These are phyloP conservation scores for Nebria ingens DNA, from an alignment of 1,140 invertebrate genomes.

Conservation along the genomic window DNA sequence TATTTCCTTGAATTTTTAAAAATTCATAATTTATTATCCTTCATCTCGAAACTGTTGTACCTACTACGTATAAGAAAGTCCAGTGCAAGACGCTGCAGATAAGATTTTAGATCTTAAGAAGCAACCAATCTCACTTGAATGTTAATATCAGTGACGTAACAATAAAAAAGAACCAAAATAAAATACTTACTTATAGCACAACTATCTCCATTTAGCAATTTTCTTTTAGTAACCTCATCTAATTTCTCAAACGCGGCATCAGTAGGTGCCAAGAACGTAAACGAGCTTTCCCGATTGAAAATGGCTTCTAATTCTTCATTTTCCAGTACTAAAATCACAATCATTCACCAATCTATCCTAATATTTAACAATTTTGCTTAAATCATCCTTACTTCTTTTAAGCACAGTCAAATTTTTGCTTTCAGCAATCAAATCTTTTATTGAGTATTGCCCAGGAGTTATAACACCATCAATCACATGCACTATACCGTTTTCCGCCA, in stretches of 20 bases:
- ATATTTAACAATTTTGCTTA: neutral
- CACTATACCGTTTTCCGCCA: constrained; percentile 55
- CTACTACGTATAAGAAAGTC: no score
- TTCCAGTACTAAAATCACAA: constrained; percentile 22
- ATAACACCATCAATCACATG: constrained; percentile 54
- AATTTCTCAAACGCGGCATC: constrained; percentile 51
- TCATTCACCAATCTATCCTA: neutral
- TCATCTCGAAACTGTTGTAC: no score
- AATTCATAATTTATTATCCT: no score
- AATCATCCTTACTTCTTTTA: constrained; percentile 27
- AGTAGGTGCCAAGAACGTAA: constrained; percentile 53
- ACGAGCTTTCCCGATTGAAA: constrained; percentile 40
- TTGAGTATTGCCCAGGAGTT: constrained; percentile 38
- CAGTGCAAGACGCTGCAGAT: no score
- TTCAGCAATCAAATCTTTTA: constrained; percentile 35
- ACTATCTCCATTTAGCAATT: constrained; percentile 35
- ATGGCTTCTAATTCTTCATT: constrained; percentile 41
- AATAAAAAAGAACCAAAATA: no score
- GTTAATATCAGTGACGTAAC: no score
- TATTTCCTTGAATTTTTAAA: no score
- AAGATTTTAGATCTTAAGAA: no score
- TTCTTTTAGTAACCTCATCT: constrained; percentile 33
- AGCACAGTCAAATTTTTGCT: constrained; percentile 26
- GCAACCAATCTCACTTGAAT: no score
- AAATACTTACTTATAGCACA: constrained; percentile 38